Base-by-base conservation (phyloP, 2,888 invertebrate species). In the Herminia tarsipennalis region DNA sequence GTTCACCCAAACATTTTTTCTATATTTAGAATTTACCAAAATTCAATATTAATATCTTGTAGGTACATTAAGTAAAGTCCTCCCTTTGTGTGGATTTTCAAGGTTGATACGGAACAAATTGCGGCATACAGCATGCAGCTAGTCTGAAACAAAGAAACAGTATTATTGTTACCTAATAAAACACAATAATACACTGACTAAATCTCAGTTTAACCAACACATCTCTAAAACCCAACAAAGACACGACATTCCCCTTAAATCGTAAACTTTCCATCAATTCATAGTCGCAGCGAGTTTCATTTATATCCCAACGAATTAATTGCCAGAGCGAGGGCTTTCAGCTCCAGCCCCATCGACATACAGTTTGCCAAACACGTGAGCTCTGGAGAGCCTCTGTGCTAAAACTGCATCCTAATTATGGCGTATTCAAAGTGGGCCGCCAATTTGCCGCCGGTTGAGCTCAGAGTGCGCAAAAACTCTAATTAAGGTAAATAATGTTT, bases 401-500 rank as follows among this genome's bases (percentile, higher is more conserved):
- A 76, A 78, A 81, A 82, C 83, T 83, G 82, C 85, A 82, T 83
- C 84, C 83, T 86, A 88, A 88, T 86, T 86, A 85, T 79, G 64
- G 67, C 61, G 73, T 72, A 78, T 83, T 78, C 82, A 82, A 87
- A 86, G 81, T 77, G 76, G 77, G 66, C 77, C 73, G 78, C 76
- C 80, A 80, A 83, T 83, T 87, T 86, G 71, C 81, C 81, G 83
- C 76, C 73, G 71, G 78, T 72, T 81, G 81, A 86, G 81, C 80
- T 60, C 83, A 76, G 36, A 47, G 46, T 47, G 40, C 64, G 76
- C 76, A 76, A 85, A 83, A 83, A 81, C 76, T 78, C 83, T 89
- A 88, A 89, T 89, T 90, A 89, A 82, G 86, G 86, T 86, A 83
- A 88, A 88, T 89, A 88, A 89, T 88, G 88, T 88, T 88, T 81